phyloP scores from a whole-genome alignment of 2,797 vertebrate genomes.

The Sebastes paucispinis region DNA sequence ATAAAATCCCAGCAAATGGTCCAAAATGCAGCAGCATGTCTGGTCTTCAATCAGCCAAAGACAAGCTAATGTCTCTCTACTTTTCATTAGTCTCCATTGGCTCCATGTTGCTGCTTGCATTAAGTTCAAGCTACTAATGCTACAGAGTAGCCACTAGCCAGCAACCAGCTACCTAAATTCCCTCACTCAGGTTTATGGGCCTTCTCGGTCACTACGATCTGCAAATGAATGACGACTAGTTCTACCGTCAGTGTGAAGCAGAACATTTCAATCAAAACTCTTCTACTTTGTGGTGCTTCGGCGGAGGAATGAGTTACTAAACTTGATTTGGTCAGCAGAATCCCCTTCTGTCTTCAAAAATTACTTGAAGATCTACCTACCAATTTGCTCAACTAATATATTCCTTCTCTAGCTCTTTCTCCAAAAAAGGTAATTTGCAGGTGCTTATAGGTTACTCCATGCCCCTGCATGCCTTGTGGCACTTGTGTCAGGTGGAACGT shows the following conservation, averaged over 20 bases:
- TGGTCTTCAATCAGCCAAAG: neutral
- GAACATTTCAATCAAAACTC: too few species aligned
- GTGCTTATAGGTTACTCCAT: neutral
- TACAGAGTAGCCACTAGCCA: neutral
- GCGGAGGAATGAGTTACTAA: too few species aligned
- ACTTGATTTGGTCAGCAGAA: too few species aligned
- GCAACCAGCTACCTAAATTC: neutral
- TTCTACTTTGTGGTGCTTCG: too few species aligned
- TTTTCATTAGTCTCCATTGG: neutral
- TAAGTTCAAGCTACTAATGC: neutral
- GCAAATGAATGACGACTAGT: too few species aligned
- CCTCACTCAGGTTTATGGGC: neutral
- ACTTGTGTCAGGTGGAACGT: neutral
- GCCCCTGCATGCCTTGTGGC: neutral
- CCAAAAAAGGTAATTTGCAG: neutral
- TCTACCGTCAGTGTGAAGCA: too few species aligned
- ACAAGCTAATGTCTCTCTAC: neutral
- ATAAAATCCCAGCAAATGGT: neutral
- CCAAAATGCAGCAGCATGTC: neutral
- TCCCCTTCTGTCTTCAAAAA: neutral
- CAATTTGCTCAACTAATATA: too few species aligned
- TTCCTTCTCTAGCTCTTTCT: too few species aligned
- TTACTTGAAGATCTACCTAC: accelerated
- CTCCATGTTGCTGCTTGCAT: neutral
- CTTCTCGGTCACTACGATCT: too few species aligned